A percentile compares a stretch with the other conserved stretches of the same genome.
Conservation (phyloP, 2,113 vertebrate species). For the Rutilus rutilus region DNA sequence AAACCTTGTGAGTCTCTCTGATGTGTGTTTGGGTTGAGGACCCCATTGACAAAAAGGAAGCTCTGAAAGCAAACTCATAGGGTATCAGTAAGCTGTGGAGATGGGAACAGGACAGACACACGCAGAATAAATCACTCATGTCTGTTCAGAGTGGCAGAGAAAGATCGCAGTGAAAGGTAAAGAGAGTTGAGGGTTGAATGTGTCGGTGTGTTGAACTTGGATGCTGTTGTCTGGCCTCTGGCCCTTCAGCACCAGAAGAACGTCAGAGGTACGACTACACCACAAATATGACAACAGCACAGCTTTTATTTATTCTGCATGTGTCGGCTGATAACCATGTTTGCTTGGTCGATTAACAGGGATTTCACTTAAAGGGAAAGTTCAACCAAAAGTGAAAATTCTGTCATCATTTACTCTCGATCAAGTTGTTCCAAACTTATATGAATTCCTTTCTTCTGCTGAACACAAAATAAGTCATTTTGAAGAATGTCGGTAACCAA, state of each 20-base stretch:
- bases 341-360: not conserved
- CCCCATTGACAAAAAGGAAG: not conserved
- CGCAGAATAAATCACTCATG: not conserved
- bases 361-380: not conserved
- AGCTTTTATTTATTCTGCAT: no score
- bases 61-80: not conserved
- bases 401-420: no score
- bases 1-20: not conserved
- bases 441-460: no score
- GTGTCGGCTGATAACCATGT: not conserved
- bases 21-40: not conserved
- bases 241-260: no score
- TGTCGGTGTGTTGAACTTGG: conserved; percentile 13
- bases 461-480: no score
- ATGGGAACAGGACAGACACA: not conserved
- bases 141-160: conserved; percentile 8
- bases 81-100: not conserved
- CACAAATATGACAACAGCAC: not conserved
- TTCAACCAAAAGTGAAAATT: not conserved
- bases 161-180: not conserved
- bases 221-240: conserved; percentile 21
- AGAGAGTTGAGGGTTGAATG: not conserved
- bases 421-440: no score
- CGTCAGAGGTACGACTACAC: not conserved
- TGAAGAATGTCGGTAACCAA: no score